Evolutionary conservation across 2,888 invertebrate species (phyloP).

Genomic region (Drepanosiphum platanoidis): DNA sequence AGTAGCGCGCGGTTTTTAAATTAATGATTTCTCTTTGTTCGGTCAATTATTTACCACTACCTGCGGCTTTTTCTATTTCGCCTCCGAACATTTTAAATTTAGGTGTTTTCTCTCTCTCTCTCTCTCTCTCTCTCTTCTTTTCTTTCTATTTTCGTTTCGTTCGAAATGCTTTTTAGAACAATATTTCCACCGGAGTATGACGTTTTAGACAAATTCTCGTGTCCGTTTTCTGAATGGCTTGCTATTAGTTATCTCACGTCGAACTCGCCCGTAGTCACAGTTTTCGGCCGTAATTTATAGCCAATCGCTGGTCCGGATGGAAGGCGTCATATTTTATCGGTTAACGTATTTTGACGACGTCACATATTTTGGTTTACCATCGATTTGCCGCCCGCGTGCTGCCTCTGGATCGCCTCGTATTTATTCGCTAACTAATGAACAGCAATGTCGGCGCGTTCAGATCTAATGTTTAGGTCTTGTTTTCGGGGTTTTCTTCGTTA

Average conservation of each 20-base stretch:
- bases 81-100: neutral
- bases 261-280: neutral
- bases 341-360: neutral
- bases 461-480: neutral
- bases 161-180: neutral
- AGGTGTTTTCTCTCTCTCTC: too few relatives aligned
- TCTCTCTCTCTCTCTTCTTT: too few relatives aligned
- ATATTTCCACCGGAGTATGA: neutral
- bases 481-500: neutral
- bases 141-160: neutral
- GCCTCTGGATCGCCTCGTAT: neutral
- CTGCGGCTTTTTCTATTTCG: neutral
- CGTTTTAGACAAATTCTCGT: slow-evolving; percentile 2
- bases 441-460: too few relatives aligned
- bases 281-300: slow-evolving; percentile 14
- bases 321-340: neutral
- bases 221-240: slow-evolving; percentile 7
- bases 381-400: neutral
- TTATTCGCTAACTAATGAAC: neutral
- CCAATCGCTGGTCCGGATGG: slow-evolving; percentile 21
- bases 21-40: neutral
- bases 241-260: slow-evolving; percentile 29
- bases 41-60: neutral
- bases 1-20: neutral
- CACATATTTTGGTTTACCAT: neutral